Evolutionary conservation across 2,113 vertebrate genomes (phyloP).

Genomic region (Verasper variegatus): DNA sequence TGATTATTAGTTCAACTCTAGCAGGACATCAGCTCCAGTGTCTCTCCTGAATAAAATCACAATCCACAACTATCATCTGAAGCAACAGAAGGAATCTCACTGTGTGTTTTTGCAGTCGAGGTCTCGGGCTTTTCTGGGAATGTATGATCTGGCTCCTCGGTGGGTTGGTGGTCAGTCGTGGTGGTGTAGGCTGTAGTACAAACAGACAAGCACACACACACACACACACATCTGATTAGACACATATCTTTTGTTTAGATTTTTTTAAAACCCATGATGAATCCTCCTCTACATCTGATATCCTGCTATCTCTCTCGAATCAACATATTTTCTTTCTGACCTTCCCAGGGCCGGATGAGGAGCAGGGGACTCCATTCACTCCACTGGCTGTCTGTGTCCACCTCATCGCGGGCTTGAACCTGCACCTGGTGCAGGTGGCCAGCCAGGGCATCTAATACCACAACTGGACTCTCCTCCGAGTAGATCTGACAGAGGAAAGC

Average conservation of each 20-base stretch:
- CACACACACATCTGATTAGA: neutral
- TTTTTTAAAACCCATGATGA: neutral
- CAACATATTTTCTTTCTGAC: constrained; percentile 48
- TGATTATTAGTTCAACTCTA: no score
- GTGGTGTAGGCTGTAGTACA: constrained; percentile 27
- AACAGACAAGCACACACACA: constrained; percentile 2
- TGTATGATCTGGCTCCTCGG: neutral
- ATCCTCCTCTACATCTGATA: neutral
- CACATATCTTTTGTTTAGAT: neutral
- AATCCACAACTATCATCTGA: neutral
- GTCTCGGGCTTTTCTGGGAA: constrained; percentile 40
- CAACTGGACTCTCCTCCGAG: constrained; percentile 27
- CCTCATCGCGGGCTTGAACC: constrained; percentile 76
- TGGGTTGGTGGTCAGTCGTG: constrained; percentile 36
- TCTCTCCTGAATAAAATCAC: no score
- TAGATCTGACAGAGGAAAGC: constrained; percentile 56
- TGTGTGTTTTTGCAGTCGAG: constrained; percentile 47
- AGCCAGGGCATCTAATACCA: constrained; percentile 75
- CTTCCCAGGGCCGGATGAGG: constrained; percentile 73
- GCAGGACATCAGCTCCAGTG: no score
- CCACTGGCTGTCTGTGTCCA: constrained; percentile 79
- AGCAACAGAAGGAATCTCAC: constrained; percentile 39
- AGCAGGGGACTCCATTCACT: constrained; percentile 80
- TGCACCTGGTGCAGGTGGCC: constrained; percentile 78
- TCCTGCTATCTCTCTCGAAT: no score